Evolutionary conservation across 2,888 invertebrate species (phyloP), one percentile per base, ranked within the genome.

Genomic region (Cyaniris semiargus): DNA sequence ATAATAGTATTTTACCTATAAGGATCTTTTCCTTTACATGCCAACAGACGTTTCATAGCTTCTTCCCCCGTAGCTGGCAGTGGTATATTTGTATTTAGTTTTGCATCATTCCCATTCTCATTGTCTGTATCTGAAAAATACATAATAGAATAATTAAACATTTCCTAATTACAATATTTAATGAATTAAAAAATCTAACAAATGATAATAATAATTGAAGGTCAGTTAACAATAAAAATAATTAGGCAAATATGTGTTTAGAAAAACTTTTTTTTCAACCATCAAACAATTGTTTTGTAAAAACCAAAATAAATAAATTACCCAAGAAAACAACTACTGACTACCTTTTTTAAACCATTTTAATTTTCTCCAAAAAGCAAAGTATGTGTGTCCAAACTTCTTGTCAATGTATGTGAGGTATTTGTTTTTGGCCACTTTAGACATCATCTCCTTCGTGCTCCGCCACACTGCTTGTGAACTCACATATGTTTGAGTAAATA

Each of bases 21-120:
- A 5, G 99, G 98, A 93, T 99, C 98, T 90, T 98, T 98, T 81
- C 98, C 98, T 94, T 98, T 98, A 88, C 98, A 98, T 76, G 98
- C 97, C 21, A 98, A 92, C 81, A 99, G 94, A 84, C 98, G 95
- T 90, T 97, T 98, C 97, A 98, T 98, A 70, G 98, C 98, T 90
- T 99, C 98, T 83, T 98, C 98, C 8, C 98, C 98, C 4, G 97
- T 98, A 72, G 97, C 96, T 0, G 98, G 98, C 86, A 98, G 94
- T 27, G 96, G 95, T 86, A 98, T 97, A 87, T 97, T 97, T 13
- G 90, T 82, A 79, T 93, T 92, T 75, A 92, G 84, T 81, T 93
- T 93, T 44, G 88, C 86, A 75, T 90, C 92, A 81, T 85, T 88
- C 4, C 84, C 86, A 27, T 81, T 85, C 5, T 94, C 93, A 81